A percentile compares a stretch with the other conserved stretches of the same genome.
Evolutionary conservation across 2,113 vertebrate species (phyloP).

Genomic region (Eurystomus gularis): DNA sequence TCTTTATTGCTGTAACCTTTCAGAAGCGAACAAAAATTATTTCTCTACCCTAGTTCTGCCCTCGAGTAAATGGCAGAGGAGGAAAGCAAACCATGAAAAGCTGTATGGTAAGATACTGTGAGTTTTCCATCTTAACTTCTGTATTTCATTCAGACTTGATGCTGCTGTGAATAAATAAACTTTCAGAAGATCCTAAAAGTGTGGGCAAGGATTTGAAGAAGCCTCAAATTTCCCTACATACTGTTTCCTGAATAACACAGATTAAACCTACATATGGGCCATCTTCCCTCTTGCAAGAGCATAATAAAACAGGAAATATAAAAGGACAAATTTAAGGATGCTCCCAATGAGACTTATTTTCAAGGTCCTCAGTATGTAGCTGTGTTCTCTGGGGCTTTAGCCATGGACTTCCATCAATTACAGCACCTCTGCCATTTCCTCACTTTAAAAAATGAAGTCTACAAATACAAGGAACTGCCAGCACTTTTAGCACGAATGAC

Average conservation of each 20-base stretch:
- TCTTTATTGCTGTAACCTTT: constrained; percentile 86
- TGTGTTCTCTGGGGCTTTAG: not conserved
- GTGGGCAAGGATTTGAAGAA: not conserved
- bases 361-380: not conserved
- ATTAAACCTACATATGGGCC: not conserved
- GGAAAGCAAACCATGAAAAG: constrained; percentile 72
- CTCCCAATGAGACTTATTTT: not conserved
- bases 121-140: constrained; percentile 39
- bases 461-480: not conserved
- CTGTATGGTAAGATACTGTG: constrained; percentile 63
- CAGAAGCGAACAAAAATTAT: constrained; percentile 83
- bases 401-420: not conserved
- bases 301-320: not conserved
- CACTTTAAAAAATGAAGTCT: not conserved
- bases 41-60: constrained; percentile 82
- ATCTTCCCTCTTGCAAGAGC: not conserved
- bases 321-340: not conserved
- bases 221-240: not conserved
- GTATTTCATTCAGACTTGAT: not conserved
- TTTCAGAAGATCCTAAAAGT: constrained; percentile 7
- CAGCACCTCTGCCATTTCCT: not conserved
- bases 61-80: constrained; percentile 76
- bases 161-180: constrained; percentile 38
- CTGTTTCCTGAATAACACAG: not conserved
- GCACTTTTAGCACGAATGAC: not conserved